Evolutionary conservation across 2,888 invertebrate species (phyloP), one percentile per base, ranked within the genome.

Genomic region (Tupiocoris notatus): DNA sequence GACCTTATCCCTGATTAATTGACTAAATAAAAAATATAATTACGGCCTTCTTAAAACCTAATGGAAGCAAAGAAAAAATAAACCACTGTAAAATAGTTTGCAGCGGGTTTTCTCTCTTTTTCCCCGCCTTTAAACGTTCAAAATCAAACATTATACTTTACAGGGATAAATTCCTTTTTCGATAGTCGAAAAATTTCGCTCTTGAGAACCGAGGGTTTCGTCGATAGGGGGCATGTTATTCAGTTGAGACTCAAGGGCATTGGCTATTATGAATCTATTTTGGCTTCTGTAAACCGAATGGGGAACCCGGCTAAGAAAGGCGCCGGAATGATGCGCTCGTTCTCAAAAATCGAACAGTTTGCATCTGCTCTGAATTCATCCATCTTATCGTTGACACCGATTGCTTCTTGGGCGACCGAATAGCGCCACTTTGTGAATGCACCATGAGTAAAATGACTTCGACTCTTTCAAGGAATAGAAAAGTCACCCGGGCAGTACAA

Each of bases 361-460:
- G 68, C 68, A 68, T 68, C 68, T 68, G 68, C 68, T 17, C 23
- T 68, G n/a, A 39, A 68, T 68, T 68, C 68, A 68, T 68, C 68
- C 68, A 68, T 68, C 68, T 68, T 58, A 6, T 1, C 16, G 39
- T 56, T 68, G 68, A 68, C 68, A 68, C 58, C 21, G 68, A 39
- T 39, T 21, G 23, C 68, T 23, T 22, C 22, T 16, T 18, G 58
- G 68, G 58, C 58, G 21, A 57, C 68, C 68, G 22, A 7, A 12
- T n/a, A 66, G 66, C 66, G 66, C 66, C 66, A 54, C 66, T 54
- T 18, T 39, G 9, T 54, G 64, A n/a, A 64, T 64, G 20, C 54
- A 3, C 6, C 39, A 7, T 39, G 6, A 39, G 39, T 6, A 66
- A 66, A 39, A 64, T 23, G 64, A 16, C 16, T 18, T 18, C 64